phyloP scores from a whole-genome alignment of 2,113 vertebrate genomes.

The Perca schrenkii region DNA sequence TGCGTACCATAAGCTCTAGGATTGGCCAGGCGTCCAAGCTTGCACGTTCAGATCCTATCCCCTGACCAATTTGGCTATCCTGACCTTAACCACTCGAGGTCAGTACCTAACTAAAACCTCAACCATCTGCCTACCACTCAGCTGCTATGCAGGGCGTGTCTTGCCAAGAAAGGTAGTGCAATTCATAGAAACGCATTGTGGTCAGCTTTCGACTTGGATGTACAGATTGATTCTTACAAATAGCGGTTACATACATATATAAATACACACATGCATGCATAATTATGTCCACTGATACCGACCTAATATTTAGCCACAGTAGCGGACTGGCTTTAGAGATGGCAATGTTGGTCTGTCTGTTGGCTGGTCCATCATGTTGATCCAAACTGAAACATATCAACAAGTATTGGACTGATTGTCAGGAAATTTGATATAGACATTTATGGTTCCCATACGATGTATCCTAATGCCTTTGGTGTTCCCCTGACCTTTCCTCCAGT shows the following conservation, averaged over 20 bases:
- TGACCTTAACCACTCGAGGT: too few species aligned
- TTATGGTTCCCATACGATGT: background rate
- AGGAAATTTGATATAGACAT: background rate
- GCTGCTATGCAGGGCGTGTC: too few species aligned
- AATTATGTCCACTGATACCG: background rate
- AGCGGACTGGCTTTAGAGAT: background rate
- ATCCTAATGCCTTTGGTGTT: background rate
- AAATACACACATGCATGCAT: background rate
- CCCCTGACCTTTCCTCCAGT: background rate
- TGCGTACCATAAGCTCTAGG: too few species aligned
- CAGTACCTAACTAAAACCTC: too few species aligned
- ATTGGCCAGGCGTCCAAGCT: too few species aligned
- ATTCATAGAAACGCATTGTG: too few species aligned
- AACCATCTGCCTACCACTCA: too few species aligned
- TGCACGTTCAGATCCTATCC: too few species aligned
- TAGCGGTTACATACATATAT: background rate
- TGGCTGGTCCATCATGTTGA: background rate
- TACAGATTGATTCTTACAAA: conserved; percentile 9
- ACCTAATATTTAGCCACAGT: background rate
- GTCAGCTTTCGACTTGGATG: background rate
- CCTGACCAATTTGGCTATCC: too few species aligned
- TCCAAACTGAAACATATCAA: background rate
- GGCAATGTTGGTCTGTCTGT: background rate
- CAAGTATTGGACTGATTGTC: background rate
- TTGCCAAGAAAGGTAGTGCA: too few species aligned